phyloP scores from a whole-genome alignment of 2,797 vertebrate genomes.

The Bradypodion pumilum region DNA sequence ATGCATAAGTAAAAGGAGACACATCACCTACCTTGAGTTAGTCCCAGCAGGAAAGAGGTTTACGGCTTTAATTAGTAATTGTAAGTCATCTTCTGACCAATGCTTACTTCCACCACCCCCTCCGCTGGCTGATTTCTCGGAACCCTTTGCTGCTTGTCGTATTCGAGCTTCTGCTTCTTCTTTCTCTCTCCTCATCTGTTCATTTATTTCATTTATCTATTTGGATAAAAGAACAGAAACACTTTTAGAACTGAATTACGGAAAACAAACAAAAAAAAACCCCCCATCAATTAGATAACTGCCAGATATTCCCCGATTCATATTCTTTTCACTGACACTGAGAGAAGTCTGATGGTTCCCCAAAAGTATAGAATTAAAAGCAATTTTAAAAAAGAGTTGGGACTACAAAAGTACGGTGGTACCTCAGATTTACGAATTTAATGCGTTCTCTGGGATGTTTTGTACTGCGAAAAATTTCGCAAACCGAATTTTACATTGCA shows the following conservation, averaged over 20 bases:
- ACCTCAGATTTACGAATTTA: no score
- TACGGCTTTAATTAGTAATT: constrained; percentile 97
- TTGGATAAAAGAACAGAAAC: constrained; percentile 50
- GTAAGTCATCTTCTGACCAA: constrained; percentile 95
- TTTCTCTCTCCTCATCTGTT: constrained; percentile 87
- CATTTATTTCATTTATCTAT: constrained; percentile 93
- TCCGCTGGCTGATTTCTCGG: constrained; percentile 85
- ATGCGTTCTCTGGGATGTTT: no score
- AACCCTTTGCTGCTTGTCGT: constrained; percentile 84
- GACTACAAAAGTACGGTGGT: neutral
- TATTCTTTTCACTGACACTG: neutral
- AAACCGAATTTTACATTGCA: no score
- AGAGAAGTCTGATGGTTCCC: neutral
- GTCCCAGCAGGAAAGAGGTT: constrained; percentile 98
- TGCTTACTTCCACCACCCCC: constrained; percentile 82
- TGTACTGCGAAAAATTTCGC: no score
- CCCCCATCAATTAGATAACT: neutral
- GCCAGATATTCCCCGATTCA: neutral
- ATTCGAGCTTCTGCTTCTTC: constrained; percentile 91
- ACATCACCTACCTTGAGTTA: constrained; percentile 86
- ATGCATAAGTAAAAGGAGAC: neutral
- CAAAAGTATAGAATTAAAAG: neutral
- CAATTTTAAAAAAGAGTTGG: neutral
- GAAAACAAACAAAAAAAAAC: neutral
- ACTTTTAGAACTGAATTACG: neutral